Conservation (phyloP, 1,140 invertebrate species). For the Drosophila lacertosa region DNA sequence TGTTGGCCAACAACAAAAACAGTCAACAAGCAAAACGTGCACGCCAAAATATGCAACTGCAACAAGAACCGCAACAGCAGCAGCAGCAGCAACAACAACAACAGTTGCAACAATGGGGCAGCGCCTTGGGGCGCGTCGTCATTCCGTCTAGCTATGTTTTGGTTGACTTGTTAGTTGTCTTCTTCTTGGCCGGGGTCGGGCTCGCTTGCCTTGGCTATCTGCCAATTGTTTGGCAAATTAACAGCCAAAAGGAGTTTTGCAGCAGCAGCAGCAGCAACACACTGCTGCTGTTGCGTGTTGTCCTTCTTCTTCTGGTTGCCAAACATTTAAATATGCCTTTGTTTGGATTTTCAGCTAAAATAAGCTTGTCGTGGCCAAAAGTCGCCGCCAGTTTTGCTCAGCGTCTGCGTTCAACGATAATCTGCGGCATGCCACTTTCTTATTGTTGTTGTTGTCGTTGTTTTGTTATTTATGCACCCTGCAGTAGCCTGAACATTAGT, state of each 20-base stretch:
- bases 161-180: constrained; percentile 65
- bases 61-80: constrained; percentile 44
- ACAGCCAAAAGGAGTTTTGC: constrained; percentile 69
- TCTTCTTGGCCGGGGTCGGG: constrained; percentile 37
- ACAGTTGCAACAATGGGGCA: constrained; percentile 39
- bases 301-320: constrained; percentile 44
- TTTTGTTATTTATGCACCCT: constrained; percentile 22
- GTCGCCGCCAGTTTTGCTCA: constrained; percentile 32
- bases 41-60: constrained; percentile 55
- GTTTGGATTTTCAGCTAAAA: constrained; percentile 67
- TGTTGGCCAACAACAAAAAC: constrained; percentile 56
- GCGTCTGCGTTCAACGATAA: constrained; percentile 44
- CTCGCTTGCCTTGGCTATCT: constrained; percentile 66
- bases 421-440: constrained; percentile 41
- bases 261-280: constrained; percentile 5
- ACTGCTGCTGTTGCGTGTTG: constrained; percentile 36
- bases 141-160: constrained; percentile 73
- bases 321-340: constrained; percentile 81
- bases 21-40: constrained; percentile 54
- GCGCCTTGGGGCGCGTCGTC: constrained; percentile 62
- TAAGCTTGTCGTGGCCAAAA: constrained; percentile 56
- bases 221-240: constrained; percentile 81
- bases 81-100: constrained; percentile 46
- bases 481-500: not conserved
- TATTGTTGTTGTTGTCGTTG: constrained; percentile 22